phyloP scores from a whole-genome alignment of 2,113 vertebrate genomes.

The Scartelaos histophorus region DNA sequence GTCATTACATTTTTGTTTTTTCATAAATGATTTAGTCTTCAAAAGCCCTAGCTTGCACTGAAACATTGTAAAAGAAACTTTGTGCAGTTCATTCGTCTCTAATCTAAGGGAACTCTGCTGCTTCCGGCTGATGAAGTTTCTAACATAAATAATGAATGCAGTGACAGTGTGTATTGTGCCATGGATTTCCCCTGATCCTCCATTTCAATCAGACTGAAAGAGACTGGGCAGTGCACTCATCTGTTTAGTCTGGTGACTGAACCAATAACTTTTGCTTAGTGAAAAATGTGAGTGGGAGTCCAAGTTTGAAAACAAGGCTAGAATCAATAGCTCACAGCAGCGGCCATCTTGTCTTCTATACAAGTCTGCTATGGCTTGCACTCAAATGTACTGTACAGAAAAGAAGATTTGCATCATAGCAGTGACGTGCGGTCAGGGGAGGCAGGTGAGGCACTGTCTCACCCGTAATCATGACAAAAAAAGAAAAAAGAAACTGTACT shows the following conservation, averaged over 20 bases:
- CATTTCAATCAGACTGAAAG: constrained; percentile 14
- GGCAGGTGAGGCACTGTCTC: too few relatives aligned
- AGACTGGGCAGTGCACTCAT: constrained; percentile 16
- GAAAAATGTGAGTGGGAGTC: constrained; percentile 37
- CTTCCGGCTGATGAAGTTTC: background rate
- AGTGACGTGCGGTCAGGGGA: too few relatives aligned
- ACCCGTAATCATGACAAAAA: too few relatives aligned
- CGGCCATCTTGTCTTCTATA: constrained; percentile 21
- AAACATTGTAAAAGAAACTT: background rate
- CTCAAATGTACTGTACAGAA: constrained; percentile 17
- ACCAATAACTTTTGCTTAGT: constrained; percentile 47
- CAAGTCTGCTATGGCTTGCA: constrained; percentile 29
- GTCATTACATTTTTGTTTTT: background rate
- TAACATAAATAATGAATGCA: background rate
- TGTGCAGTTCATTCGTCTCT: background rate
- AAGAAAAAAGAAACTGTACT: too few relatives aligned
- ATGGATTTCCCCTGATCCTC: constrained; percentile 1
- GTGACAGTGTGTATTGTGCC: constrained; percentile 7
- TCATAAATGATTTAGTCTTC: background rate
- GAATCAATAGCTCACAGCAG: constrained; percentile 18
- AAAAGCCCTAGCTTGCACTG: background rate
- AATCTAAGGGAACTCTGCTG: background rate
- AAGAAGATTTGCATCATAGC: too few relatives aligned
- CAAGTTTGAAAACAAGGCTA: constrained; percentile 34
- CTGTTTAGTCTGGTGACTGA: constrained; percentile 9